phyloP scores from a whole-genome alignment of 2,888 invertebrate genomes.

The Eupelmus urozonus region DNA sequence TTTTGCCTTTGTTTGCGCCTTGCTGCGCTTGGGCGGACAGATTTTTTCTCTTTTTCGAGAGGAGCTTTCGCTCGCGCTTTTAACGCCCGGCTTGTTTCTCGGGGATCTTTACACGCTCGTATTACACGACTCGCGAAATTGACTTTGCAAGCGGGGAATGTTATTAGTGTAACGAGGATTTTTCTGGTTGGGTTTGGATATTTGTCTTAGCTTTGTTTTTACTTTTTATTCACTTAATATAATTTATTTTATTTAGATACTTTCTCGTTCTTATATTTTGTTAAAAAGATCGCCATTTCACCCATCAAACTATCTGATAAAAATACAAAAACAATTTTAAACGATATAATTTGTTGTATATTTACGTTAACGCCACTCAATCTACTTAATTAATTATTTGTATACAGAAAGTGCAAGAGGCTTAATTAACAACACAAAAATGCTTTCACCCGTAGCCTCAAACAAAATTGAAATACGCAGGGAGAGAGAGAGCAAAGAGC shows the following conservation, averaged over 20 bases:
- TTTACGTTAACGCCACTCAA: too few species aligned
- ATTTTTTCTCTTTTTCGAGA: background rate
- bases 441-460: background rate
- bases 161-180: conserved; percentile 44
- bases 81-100: conserved; percentile 57
- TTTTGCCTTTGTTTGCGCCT: background rate
- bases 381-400: too few species aligned
- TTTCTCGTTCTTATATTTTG: too few species aligned
- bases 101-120: conserved; percentile 60
- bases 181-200: background rate
- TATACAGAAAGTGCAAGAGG: too few species aligned
- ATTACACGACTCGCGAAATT: conserved; percentile 51
- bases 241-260: too few species aligned
- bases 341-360: too few species aligned
- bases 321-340: too few species aligned
- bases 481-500: background rate
- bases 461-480: conserved; percentile 11
- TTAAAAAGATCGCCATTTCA: too few species aligned
- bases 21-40: background rate
- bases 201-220: background rate
- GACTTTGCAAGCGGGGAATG: conserved; percentile 43
- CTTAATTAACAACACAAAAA: background rate
- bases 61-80: conserved; percentile 44
- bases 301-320: too few species aligned
- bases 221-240: too few species aligned